Evolutionary conservation across 2,113 vertebrate genomes (phyloP).

Genomic region (Trematomus loennbergii): DNA sequence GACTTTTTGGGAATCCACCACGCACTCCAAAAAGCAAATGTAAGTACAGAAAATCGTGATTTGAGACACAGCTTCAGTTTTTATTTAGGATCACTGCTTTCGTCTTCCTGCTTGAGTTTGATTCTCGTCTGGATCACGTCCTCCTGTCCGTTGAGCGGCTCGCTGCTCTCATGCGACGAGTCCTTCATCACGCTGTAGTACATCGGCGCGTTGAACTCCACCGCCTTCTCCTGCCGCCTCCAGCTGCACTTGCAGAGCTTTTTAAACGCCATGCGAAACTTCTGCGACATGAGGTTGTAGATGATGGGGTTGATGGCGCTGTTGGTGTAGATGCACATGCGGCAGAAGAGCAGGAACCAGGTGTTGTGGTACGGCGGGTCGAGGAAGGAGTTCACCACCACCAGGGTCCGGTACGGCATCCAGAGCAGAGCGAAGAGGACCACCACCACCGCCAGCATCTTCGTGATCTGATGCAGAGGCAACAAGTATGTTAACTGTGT

Average conservation of each 20-base stretch:
- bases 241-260: conserved; percentile 83
- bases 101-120: too few relatives aligned
- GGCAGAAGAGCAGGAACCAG: conserved; percentile 91
- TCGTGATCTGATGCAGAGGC: conserved; percentile 84
- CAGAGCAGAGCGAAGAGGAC: conserved; percentile 88
- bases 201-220: conserved; percentile 60
- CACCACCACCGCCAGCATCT: conserved; percentile 90
- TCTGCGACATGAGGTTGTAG: conserved; percentile 92
- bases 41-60: too few relatives aligned
- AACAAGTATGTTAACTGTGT: not conserved
- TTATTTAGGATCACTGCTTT: too few relatives aligned
- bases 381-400: conserved; percentile 91
- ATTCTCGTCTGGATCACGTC: conserved; percentile 57
- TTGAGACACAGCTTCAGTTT: too few relatives aligned
- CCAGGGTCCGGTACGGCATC: conserved; percentile 89
- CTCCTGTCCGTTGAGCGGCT: conserved; percentile 72
- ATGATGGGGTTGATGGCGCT: conserved; percentile 89
- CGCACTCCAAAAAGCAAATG: too few relatives aligned
- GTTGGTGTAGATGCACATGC: conserved; percentile 89
- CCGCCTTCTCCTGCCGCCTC: conserved; percentile 48
- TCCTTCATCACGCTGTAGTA: conserved; percentile 84
- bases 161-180: conserved; percentile 77
- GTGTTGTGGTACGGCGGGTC: conserved; percentile 86
- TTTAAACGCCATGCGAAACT: conserved; percentile 87
- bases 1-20: too few relatives aligned